These are phyloP conservation scores for Megaceryle torquata DNA, from an alignment of 2,113 vertebrate genomes.

Conservation along the genomic window DNA sequence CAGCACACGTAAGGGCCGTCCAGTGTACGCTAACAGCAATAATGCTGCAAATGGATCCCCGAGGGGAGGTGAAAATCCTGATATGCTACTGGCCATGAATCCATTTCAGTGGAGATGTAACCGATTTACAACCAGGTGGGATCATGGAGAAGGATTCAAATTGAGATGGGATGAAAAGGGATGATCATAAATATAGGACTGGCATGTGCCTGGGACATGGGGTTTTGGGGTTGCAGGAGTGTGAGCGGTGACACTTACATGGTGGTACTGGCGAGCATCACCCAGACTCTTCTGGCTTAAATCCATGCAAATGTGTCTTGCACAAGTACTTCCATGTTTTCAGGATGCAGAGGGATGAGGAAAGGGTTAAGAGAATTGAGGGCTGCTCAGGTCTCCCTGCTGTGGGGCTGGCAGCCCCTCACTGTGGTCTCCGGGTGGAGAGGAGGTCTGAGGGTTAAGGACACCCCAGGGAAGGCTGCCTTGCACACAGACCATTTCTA, in stretches of 20 bases:
- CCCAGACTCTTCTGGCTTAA: neutral
- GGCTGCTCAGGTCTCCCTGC: neutral
- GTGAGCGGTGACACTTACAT: fast-evolving
- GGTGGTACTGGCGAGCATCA: neutral
- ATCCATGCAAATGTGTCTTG: neutral
- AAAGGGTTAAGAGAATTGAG: neutral
- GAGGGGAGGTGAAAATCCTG: neutral
- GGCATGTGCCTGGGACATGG: neutral
- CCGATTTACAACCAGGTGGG: neutral
- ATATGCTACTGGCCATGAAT: fast-evolving
- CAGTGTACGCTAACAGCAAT: neutral
- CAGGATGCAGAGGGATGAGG: neutral
- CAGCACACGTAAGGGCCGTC: neutral
- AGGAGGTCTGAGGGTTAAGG: neutral
- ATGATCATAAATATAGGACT: neutral
- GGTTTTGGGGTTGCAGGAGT: neutral
- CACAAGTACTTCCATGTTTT: fast-evolving
- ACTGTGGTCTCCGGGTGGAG: neutral
- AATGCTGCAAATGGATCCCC: neutral
- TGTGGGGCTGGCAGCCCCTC: neutral
- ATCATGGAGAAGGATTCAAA: neutral
- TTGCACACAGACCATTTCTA: neutral
- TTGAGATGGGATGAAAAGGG: neutral
- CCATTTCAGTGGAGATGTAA: neutral
- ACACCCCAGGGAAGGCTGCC: neutral